Percentiles rank a stretch among this genome's conserved stretches.
These are phyloP conservation scores for Pelodytes ibericus DNA, from an alignment of 2,797 vertebrate genomes.

Conservation along the genomic window DNA sequence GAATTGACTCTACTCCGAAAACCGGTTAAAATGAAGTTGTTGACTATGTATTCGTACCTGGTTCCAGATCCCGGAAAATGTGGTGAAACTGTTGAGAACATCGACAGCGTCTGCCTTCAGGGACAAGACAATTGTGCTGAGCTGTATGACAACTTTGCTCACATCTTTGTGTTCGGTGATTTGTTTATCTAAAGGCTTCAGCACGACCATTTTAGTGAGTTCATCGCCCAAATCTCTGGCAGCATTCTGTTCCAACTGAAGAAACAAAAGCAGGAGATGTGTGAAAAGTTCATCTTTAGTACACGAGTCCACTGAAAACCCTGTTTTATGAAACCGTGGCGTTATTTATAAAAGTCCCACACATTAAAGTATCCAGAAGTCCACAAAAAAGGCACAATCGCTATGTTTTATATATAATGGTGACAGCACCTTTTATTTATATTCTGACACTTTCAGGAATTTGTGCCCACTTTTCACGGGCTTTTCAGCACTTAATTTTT, in stretches of 20 bases:
- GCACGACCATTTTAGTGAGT: conserved; percentile 66
- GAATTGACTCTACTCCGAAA: too few relatives aligned
- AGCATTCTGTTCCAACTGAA: conserved; percentile 76
- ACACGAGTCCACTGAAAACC: too few relatives aligned
- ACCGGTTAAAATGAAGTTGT: too few relatives aligned
- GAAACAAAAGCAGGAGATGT: conserved; percentile 42
- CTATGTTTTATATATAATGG: too few relatives aligned
- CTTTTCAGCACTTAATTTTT: too few relatives aligned
- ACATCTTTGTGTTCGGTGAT: conserved; percentile 81
- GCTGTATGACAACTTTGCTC: conserved; percentile 76
- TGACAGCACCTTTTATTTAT: too few relatives aligned
- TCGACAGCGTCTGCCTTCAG: conserved; percentile 67
- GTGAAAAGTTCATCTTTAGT: background rate
- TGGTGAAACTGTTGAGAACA: conserved; percentile 70
- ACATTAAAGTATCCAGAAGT: too few relatives aligned
- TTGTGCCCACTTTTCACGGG: too few relatives aligned
- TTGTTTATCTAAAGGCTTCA: conserved; percentile 76
- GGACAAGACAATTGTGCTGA: conserved; percentile 72
- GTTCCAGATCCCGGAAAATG: conserved; percentile 80
- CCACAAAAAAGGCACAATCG: too few relatives aligned
- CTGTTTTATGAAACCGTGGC: too few relatives aligned
- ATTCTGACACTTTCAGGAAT: too few relatives aligned
- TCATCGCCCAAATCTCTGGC: conserved; percentile 73
- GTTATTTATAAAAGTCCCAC: too few relatives aligned
- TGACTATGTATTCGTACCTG: conserved; percentile 73